Evolutionary conservation across 2,888 invertebrate species (phyloP).

Genomic region (Cistogaster globosa): DNA sequence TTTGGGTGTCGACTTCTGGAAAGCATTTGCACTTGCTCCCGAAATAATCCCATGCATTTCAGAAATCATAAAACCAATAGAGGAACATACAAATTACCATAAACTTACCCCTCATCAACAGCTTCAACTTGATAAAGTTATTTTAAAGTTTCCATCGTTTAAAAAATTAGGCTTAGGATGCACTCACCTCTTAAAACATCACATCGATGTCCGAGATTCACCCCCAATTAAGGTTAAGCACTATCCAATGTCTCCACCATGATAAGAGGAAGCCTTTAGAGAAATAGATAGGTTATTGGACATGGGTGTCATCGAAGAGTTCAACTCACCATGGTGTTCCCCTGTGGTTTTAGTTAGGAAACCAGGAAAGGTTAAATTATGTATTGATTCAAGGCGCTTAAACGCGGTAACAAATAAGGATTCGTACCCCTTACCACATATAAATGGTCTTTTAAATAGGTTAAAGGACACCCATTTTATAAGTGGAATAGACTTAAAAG

Average conservation of each 20-base stretch:
- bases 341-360: conserved; percentile 31
- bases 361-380: conserved; percentile 56
- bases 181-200: too few relatives aligned
- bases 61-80: too few relatives aligned
- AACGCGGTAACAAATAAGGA: conserved; percentile 21
- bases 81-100: conserved; percentile 3
- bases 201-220: neutral
- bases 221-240: conserved; percentile 25
- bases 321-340: conserved; percentile 35
- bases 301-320: conserved; percentile 41
- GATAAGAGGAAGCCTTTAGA: conserved; percentile 21
- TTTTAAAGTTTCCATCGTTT: conserved; percentile 8
- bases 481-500: conserved; percentile 20
- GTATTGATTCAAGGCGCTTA: conserved; percentile 46
- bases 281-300: conserved; percentile 20
- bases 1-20: too few relatives aligned
- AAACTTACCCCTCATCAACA: conserved; percentile 5
- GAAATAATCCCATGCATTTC: too few relatives aligned
- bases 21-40: too few relatives aligned
- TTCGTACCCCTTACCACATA: conserved; percentile 55
- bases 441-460: conserved; percentile 57
- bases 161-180: too few relatives aligned
- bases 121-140: neutral
- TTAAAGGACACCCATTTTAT: conserved; percentile 53
- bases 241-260: conserved; percentile 32